Evolutionary conservation across 2,888 invertebrate species (phyloP).

Genomic region (Labia minor): DNA sequence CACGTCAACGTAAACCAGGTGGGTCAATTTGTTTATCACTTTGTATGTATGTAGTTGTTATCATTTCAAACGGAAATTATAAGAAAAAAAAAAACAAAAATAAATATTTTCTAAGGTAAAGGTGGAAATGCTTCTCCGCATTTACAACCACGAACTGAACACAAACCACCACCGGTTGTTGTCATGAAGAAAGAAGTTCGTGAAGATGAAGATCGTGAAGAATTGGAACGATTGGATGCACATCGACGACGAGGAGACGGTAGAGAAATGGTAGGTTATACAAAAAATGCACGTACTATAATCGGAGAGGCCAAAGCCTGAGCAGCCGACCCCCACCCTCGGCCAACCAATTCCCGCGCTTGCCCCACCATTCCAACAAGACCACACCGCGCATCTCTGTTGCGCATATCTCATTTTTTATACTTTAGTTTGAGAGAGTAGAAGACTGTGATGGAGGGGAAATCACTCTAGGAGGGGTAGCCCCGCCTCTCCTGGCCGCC

Average conservation of each 20-base stretch:
- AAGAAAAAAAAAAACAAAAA: neutral
- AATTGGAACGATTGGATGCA: constrained; percentile 28
- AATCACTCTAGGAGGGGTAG: too few relatives aligned
- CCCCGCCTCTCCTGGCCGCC: too few relatives aligned
- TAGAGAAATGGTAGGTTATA: constrained; percentile 64
- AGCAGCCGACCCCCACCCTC: too few relatives aligned
- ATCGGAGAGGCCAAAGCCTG: neutral
- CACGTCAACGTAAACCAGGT: constrained; percentile 60
- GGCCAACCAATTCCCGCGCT: too few relatives aligned
- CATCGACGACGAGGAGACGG: constrained; percentile 56
- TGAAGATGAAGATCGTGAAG: constrained; percentile 59
- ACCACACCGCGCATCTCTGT: too few relatives aligned
- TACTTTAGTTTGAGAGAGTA: too few relatives aligned
- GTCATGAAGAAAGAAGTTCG: constrained; percentile 76
- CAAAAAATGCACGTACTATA: constrained; percentile 31
- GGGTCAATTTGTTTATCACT: neutral
- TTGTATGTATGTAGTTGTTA: neutral
- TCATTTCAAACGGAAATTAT: too few relatives aligned
- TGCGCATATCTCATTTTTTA: too few relatives aligned
- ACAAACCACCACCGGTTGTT: constrained; percentile 82
- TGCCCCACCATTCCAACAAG: too few relatives aligned
- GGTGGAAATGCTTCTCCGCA: constrained; percentile 46
- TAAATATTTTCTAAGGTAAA: constrained; percentile 19
- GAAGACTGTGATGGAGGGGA: too few relatives aligned
- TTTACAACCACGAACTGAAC: constrained; percentile 57